These are phyloP conservation scores for Agrotis puta DNA, from an alignment of 2,888 invertebrate species.

Conservation along the genomic window DNA sequence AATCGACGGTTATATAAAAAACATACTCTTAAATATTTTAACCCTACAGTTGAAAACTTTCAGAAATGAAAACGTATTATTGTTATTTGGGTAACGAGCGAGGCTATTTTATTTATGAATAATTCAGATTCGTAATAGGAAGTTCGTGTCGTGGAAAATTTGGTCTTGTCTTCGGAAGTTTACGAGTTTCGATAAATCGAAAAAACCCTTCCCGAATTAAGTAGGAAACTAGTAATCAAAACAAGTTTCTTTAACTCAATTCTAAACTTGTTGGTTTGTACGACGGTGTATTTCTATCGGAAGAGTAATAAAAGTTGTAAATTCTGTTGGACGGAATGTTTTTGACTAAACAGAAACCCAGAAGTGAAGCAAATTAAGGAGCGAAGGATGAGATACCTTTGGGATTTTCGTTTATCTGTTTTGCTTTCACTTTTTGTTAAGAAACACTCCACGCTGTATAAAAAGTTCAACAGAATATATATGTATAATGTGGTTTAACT, in stretches of 20 bases:
- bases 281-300: slow-evolving; percentile 33
- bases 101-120: slow-evolving; percentile 77
- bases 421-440: slow-evolving; percentile 23
- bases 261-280: slow-evolving; percentile 48
- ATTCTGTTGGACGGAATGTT: slow-evolving; percentile 34
- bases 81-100: slow-evolving; percentile 57
- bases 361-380: slow-evolving; percentile 35
- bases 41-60: slow-evolving; percentile 50
- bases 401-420: slow-evolving; percentile 25
- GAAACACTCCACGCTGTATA: background rate
- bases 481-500: too few species aligned
- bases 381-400: slow-evolving; percentile 25
- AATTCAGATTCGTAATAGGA: slow-evolving; percentile 78
- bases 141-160: slow-evolving; percentile 77
- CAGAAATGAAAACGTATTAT: slow-evolving; percentile 52
- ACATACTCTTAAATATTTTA: slow-evolving; percentile 26
- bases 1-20: slow-evolving; percentile 8
- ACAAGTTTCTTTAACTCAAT: slow-evolving; percentile 59
- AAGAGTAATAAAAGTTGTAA: slow-evolving; percentile 45
- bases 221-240: slow-evolving; percentile 57
- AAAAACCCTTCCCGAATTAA: slow-evolving; percentile 61
- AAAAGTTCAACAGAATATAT: too few species aligned
- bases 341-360: slow-evolving; percentile 29
- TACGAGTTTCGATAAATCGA: slow-evolving; percentile 68
- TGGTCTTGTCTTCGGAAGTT: slow-evolving; percentile 71